phyloP scores from a whole-genome alignment of 2,113 vertebrate genomes.

The Danionella cerebrum region DNA sequence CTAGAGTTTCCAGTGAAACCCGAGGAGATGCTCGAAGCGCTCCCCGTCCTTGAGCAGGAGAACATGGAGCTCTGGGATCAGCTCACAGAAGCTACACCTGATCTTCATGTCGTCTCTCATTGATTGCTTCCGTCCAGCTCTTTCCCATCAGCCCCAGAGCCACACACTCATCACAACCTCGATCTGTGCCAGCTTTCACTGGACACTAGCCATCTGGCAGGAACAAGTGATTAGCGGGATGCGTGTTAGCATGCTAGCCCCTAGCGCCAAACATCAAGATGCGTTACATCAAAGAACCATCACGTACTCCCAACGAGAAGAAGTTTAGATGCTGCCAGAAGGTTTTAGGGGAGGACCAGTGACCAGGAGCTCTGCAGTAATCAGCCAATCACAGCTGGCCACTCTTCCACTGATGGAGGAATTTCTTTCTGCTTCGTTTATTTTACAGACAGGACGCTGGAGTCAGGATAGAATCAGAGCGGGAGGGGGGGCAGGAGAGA shows the following conservation, averaged over 20 bases:
- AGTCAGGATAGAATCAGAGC: too few relatives aligned
- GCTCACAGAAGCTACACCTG: conserved; percentile 55
- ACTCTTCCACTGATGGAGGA: too few relatives aligned
- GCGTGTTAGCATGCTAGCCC: conserved; percentile 40
- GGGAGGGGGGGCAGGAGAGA: too few relatives aligned
- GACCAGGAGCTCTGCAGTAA: too few relatives aligned
- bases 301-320: too few relatives aligned
- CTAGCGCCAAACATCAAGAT: conserved; percentile 42
- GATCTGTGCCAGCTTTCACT: conserved; percentile 58
- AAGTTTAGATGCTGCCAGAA: too few relatives aligned
- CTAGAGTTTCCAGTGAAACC: too few relatives aligned
- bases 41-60: conserved; percentile 63
- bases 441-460: too few relatives aligned
- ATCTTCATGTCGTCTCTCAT: conserved; percentile 54
- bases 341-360: too few relatives aligned
- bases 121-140: conserved; percentile 50
- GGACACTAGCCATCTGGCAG: conserved; percentile 36
- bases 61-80: conserved; percentile 59
- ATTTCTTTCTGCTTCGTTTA: too few relatives aligned
- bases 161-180: conserved; percentile 43
- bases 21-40: too few relatives aligned
- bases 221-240: conserved; percentile 46
- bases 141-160: conserved; percentile 53
- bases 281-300: neutral
- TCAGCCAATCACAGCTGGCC: too few relatives aligned